Evolutionary conservation across 2,113 vertebrate genomes (phyloP).

Genomic region (Ciconia stormi): DNA sequence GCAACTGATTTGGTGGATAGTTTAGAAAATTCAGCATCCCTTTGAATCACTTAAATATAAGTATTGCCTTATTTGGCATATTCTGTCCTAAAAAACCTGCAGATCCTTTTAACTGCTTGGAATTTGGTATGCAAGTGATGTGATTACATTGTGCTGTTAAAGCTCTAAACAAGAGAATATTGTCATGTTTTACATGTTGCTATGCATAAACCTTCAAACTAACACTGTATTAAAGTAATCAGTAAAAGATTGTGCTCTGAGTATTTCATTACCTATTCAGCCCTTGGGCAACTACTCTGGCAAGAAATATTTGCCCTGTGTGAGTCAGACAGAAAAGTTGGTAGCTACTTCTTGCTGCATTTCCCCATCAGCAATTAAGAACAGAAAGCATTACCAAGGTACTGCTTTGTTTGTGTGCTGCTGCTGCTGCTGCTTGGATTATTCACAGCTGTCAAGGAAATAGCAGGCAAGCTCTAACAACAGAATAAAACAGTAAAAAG

Average conservation of each 20-base stretch:
- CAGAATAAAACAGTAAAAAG: neutral
- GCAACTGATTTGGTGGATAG: neutral
- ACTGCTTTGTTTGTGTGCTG: neutral
- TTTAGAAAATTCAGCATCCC: neutral
- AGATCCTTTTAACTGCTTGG: neutral
- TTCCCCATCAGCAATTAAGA: conserved; percentile 10
- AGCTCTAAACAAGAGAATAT: neutral
- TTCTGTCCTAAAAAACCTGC: neutral
- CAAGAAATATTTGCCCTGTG: neutral
- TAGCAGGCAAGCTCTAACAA: neutral
- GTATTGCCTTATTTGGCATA: neutral
- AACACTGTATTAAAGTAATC: neutral
- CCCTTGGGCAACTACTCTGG: neutral
- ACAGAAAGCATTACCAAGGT: neutral
- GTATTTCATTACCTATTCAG: neutral
- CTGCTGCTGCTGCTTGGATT: neutral
- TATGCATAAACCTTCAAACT: neutral
- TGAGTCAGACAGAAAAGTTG: neutral
- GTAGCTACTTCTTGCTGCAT: neutral
- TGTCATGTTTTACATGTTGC: neutral
- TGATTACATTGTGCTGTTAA: neutral
- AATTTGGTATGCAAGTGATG: neutral
- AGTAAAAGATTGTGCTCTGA: neutral
- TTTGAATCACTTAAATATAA: neutral
- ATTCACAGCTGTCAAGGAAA: conserved; percentile 16